These are phyloP conservation scores for Phortica magna DNA, from an alignment of 2,888 invertebrate species.

Conservation along the genomic window DNA sequence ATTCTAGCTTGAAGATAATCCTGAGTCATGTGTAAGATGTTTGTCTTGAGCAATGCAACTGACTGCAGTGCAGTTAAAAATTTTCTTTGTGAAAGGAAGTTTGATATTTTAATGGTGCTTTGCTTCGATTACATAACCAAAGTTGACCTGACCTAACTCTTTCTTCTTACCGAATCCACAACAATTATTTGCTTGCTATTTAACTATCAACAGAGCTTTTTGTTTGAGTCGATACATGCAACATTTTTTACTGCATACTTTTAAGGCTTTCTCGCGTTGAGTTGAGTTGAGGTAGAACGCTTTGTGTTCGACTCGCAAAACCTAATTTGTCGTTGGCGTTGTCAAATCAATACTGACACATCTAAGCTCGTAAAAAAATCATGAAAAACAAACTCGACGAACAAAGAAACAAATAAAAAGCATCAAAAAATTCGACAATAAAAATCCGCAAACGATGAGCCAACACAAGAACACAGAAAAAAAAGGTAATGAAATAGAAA, in stretches of 20 bases:
- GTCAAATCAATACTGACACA: constrained; percentile 17
- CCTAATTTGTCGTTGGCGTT: constrained; percentile 2
- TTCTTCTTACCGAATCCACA: too few species aligned
- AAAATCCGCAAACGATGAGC: constrained; percentile 3
- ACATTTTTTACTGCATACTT: constrained; percentile 50
- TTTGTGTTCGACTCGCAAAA: background rate
- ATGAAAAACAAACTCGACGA: constrained; percentile 9
- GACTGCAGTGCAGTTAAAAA: too few species aligned
- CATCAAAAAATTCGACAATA: background rate
- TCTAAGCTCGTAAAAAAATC: constrained; percentile 14
- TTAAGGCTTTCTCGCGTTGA: constrained; percentile 31
- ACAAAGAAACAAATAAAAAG: background rate
- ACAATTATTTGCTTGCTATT: background rate
- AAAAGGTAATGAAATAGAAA: constrained; percentile 20
- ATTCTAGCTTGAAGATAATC: too few species aligned
- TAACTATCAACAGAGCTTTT: background rate
- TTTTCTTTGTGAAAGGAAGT: too few species aligned
- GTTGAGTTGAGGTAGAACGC: background rate
- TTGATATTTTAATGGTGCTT: too few species aligned
- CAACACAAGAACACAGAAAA: background rate
- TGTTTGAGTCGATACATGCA: background rate
- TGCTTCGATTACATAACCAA: too few species aligned
- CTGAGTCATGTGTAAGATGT: too few species aligned
- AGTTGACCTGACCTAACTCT: too few species aligned
- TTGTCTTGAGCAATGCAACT: too few species aligned